Conservation (phyloP, 2,797 vertebrate species). For the Pachyuromys duprasi region DNA sequence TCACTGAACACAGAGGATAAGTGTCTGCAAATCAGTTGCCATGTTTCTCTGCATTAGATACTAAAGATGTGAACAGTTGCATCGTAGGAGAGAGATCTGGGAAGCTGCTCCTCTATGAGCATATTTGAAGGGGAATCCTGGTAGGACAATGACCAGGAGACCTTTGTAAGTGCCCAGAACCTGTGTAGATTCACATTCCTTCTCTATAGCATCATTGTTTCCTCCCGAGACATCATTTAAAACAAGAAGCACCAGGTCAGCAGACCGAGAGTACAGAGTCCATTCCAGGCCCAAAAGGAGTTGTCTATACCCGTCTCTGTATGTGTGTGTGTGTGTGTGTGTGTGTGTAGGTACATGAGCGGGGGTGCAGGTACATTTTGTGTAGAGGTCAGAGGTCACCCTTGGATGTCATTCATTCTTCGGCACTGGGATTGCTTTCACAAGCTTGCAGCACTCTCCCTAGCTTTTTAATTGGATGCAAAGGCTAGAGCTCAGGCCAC, state of each 20-base stretch:
- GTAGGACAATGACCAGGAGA: background rate
- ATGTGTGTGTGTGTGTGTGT: background rate
- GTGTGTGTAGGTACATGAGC: background rate
- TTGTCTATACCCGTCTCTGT: background rate
- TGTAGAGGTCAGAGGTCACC: background rate
- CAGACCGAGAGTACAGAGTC: background rate
- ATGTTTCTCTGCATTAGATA: background rate
- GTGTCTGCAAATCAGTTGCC: background rate
- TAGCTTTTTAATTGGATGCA: background rate
- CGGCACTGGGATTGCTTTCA: background rate
- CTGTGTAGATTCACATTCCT: background rate
- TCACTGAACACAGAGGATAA: background rate
- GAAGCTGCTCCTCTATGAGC: no score
- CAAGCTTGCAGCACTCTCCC: background rate
- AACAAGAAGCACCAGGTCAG: background rate
- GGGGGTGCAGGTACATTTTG: background rate
- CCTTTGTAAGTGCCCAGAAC: background rate
- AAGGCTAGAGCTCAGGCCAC: background rate
- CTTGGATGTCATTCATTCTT: background rate
- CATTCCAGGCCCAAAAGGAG: rapidly evolving
- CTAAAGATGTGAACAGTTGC: background rate
- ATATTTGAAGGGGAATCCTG: background rate
- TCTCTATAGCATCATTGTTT: background rate
- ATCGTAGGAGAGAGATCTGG: background rate
- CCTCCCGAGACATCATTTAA: background rate